Evolutionary conservation across 2,888 invertebrate genomes (phyloP).

Genomic region (Epinotia demarniana): DNA sequence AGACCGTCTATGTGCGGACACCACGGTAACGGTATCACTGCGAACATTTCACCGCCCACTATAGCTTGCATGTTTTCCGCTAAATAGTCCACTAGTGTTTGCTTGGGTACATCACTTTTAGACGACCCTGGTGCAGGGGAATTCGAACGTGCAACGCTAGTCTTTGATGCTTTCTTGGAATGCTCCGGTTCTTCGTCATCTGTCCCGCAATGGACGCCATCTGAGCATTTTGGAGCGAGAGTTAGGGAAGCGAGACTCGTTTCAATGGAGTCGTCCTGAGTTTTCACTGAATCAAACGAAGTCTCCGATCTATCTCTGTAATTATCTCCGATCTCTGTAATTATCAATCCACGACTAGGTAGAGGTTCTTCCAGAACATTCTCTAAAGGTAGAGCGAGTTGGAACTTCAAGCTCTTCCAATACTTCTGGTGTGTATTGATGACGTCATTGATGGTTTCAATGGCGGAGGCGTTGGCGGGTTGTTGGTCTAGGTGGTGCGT

Average conservation of each 20-base stretch:
- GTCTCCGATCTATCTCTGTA: slow-evolving; percentile 48
- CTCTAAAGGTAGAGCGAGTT: slow-evolving; percentile 85
- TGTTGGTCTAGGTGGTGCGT: slow-evolving; percentile 64
- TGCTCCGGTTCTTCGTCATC: slow-evolving; percentile 64
- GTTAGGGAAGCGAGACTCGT: slow-evolving; percentile 62
- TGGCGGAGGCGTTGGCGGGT: slow-evolving; percentile 68
- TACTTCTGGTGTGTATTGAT: slow-evolving; percentile 87
- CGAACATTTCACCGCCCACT: slow-evolving; percentile 88
- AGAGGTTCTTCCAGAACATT: slow-evolving; percentile 73
- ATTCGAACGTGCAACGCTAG: not conserved
- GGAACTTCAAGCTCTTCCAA: slow-evolving; percentile 89
- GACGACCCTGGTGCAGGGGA: slow-evolving; percentile 29
- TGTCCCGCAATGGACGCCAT: slow-evolving; percentile 73
- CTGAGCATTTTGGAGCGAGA: slow-evolving; percentile 57
- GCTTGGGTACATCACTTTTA: slow-evolving; percentile 44
- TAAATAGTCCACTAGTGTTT: slow-evolving; percentile 85
- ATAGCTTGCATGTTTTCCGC: slow-evolving; percentile 86
- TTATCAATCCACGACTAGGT: slow-evolving; percentile 69
- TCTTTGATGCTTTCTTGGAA: not conserved
- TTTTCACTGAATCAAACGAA: slow-evolving; percentile 50
- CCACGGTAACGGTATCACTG: slow-evolving; percentile 88
- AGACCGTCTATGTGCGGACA: slow-evolving; percentile 90
- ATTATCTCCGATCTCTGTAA: too few species aligned
- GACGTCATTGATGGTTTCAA: slow-evolving; percentile 88
- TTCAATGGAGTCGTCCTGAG: slow-evolving; percentile 60